Evolutionary conservation across 2,888 invertebrate species (phyloP).

Genomic region (Malthinus seriepunctatus): DNA sequence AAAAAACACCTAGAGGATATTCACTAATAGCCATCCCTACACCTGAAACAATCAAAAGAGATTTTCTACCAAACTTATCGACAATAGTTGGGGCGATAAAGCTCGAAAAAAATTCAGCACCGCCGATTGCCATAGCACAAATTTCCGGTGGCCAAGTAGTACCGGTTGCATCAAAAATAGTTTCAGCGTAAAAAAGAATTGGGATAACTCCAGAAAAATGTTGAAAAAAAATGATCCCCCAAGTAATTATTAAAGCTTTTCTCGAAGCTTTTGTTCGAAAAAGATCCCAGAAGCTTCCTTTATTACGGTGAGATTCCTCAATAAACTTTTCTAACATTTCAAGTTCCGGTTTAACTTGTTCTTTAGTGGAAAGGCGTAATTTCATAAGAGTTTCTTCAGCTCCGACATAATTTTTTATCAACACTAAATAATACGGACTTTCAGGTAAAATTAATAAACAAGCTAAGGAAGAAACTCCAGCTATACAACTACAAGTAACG

Average conservation of each 20-base stretch:
- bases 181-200: conserved; percentile 76
- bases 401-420: conserved; percentile 61
- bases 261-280: conserved; percentile 67
- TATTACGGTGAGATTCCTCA: conserved; percentile 47
- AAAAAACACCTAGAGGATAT: conserved; percentile 62
- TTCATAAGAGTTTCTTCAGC: conserved; percentile 68
- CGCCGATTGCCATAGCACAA: conserved; percentile 73
- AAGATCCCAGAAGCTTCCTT: conserved; percentile 50
- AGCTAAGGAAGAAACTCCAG: conserved; percentile 53
- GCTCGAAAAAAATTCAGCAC: conserved; percentile 74
- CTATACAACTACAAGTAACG: conserved; percentile 49
- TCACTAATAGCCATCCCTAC: conserved; percentile 66
- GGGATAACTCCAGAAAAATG: conserved; percentile 83
- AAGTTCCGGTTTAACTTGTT: conserved; percentile 67
- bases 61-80: conserved; percentile 72
- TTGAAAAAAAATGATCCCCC: conserved; percentile 63
- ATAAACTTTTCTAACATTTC: conserved; percentile 61
- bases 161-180: conserved; percentile 69
- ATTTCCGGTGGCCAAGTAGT: conserved; percentile 61
- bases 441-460: conserved; percentile 64
- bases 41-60: conserved; percentile 71
- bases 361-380: conserved; percentile 63
- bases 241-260: conserved; percentile 47
- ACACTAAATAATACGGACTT: conserved; percentile 72
- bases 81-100: conserved; percentile 71